phyloP scores from a whole-genome alignment of 2,888 invertebrate genomes.

The Halocaridina rubra region DNA sequence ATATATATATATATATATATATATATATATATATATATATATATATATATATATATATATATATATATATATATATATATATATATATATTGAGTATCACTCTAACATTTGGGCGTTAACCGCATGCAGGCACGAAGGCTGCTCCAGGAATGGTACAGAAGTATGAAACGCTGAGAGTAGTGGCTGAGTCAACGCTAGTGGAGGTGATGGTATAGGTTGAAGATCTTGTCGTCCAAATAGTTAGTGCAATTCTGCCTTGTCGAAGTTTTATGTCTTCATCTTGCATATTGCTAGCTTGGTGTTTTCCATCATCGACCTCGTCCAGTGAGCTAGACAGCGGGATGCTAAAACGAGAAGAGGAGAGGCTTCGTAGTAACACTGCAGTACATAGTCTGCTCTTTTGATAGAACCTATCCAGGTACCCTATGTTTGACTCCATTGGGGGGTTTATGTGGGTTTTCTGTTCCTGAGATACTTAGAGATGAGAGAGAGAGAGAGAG shows the following conservation, averaged over 20 bases:
- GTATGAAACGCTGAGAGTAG: constrained; percentile 48
- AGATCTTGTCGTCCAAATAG: constrained; percentile 31
- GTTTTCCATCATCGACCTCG: too few relatives aligned
- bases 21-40: not conserved
- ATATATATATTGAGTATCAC: not conserved
- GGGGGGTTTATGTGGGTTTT: too few relatives aligned
- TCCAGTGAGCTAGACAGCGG: too few relatives aligned
- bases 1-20: not conserved
- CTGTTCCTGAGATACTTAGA: too few relatives aligned
- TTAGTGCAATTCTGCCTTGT: constrained; percentile 32
- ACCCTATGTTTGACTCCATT: too few relatives aligned
- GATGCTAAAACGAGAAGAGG: too few relatives aligned
- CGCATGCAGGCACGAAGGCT: constrained; percentile 26
- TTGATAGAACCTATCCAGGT: too few relatives aligned
- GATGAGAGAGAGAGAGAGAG: too few relatives aligned
- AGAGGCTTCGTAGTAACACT: too few relatives aligned
- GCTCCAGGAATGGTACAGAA: constrained; percentile 30
- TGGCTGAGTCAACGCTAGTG: constrained; percentile 23
- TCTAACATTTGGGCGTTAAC: not conserved
- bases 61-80: constrained; percentile 20
- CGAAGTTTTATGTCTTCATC: too few relatives aligned
- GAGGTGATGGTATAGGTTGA: constrained; percentile 47
- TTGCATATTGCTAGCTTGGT: too few relatives aligned
- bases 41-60: not conserved
- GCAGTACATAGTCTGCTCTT: too few relatives aligned